Base-by-base conservation (phyloP, 2,888 invertebrate species). In the Agriopis marginaria region DNA sequence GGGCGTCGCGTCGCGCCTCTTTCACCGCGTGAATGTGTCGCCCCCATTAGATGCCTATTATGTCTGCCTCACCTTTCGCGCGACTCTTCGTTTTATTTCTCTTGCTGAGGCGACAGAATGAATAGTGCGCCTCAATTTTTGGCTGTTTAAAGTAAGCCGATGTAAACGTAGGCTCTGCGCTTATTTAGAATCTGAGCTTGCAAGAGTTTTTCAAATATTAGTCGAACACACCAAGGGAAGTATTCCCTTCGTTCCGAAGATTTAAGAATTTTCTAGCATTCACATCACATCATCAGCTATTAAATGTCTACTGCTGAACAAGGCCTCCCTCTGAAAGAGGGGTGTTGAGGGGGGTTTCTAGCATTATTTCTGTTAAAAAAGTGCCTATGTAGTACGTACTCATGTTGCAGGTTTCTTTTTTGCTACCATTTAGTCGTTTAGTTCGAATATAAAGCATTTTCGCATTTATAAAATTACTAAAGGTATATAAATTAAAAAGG, bases 11-110 rank as follows among this genome's bases (percentile, higher is more conserved):
- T 49, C 76, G 73, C 61, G 72, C 67, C 69, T 79, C 86, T 86
- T 86, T 88, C 86, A 85, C 75, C 72, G 73, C 76, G 68, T 87
- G 90, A 89, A 89, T 86, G 87, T 87, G 88, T 86, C 87, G 86
- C 85, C 82, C 87, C 89, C 90, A 91, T 91, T 91, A 91, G 87
- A 81, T 88, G 89, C 84, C 91, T 86, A 91, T 92, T 92, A 91
- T 92, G 90, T 90, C 89, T 87, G 85, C 79, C 71, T 80, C 77
- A 74, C 79, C 73, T 76, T 74, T 66, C 71, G 55, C 66, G 39
- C 66, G 61, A 70, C 65, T 64, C 66, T 59, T 65, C 69, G 62
- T 77, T 77, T 82, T 75, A 73, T 78, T 74, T 72, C 74, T 75
- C 74, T 75, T 75, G 32, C 68, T 45, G 42, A 70, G 58, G 70